A percentile compares a stretch with the other conserved stretches of the same genome.
Conservation (phyloP, 2,113 vertebrate genomes). For the Oryzias javanicus region DNA sequence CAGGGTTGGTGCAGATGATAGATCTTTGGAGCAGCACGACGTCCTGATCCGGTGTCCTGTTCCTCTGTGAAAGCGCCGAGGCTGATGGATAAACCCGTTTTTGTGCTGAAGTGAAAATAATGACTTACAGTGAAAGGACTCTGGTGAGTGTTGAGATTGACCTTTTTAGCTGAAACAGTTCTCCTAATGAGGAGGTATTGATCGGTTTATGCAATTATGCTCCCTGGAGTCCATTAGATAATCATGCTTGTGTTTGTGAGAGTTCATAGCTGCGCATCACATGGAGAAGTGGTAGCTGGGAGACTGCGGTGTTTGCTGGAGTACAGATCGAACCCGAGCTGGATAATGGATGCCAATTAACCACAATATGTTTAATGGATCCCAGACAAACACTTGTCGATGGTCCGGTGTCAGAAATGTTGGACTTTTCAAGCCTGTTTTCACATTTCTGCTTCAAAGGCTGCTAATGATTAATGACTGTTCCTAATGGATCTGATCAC, state of each 20-base stretch:
- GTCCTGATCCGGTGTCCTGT: not conserved
- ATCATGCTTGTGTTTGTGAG: constrained; percentile 30
- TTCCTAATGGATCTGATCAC: no score
- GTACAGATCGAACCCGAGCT: constrained; percentile 18
- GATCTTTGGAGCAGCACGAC: no score
- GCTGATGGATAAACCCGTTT: not conserved
- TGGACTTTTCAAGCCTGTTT: not conserved
- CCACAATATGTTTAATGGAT: constrained; percentile 41
- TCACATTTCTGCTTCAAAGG: no score
- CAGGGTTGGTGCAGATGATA: not conserved
- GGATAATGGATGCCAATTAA: constrained; percentile 45
- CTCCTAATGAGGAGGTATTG: constrained; percentile 60
- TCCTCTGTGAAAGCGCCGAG: constrained; percentile 1
- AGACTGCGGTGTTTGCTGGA: constrained; percentile 31
- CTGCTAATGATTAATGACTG: no score
- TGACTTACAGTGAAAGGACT: constrained; percentile 18
- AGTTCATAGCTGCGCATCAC: constrained; percentile 6
- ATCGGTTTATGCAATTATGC: constrained; percentile 62
- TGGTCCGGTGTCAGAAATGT: not conserved
- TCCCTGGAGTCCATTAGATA: constrained; percentile 57
- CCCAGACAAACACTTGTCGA: constrained; percentile 19
- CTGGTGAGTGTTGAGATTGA: constrained; percentile 30
- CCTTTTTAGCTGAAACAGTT: constrained; percentile 48
- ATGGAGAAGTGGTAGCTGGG: constrained; percentile 12
- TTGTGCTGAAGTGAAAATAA: not conserved